Evolutionary conservation across 2,113 vertebrate genomes (phyloP), one percentile per base, ranked within the genome.

Genomic region (Calyptomena viridis): DNA sequence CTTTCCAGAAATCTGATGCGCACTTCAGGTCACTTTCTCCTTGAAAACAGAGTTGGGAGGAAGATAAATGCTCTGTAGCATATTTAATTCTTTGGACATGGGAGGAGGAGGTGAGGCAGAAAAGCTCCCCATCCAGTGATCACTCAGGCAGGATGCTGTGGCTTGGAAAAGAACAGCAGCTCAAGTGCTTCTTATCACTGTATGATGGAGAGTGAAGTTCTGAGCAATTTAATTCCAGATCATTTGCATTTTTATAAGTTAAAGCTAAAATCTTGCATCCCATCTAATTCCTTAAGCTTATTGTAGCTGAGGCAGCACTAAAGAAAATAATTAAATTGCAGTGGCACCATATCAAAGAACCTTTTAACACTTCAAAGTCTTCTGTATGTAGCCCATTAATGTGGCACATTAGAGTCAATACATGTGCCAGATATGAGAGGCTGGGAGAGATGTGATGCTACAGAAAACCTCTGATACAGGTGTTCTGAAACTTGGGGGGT

Each of bases 171-270:
- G 68, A 68, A 55, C 52, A 86, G 46, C 60, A 64, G 27, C 75
- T 83, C 33, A 39, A 85, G 42, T 73, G 30, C 40, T 76, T 90
- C 75, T 82, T 76, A 69, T 73, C 85, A 49, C 55, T 71, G 3
- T 74, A 28, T 59, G 87, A 88, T 80, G 39, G 82, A 86, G 59
- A 93, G 55, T 62, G 63, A 81, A 71, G 69, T 94, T 95, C 49
- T 84, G 75, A 88, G 73, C 82, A 86, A 75, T 85, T 89, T 83
- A 60, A 90, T 96, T 94, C 84, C 86, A 82, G 73, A 78, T 90
- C 16, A 63, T 90, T 93, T 90, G 80, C 80, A 81, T 77, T 95
- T 94, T 92, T 94, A 50, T 84, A 91, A 75, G 37, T 87, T 84
- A 86, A 81, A 94, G n/a, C 63, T 67, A 59, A 86, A 92, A 94